phyloP scores from a whole-genome alignment of 2,113 vertebrate genomes.

The Atrichornis clamosus region DNA sequence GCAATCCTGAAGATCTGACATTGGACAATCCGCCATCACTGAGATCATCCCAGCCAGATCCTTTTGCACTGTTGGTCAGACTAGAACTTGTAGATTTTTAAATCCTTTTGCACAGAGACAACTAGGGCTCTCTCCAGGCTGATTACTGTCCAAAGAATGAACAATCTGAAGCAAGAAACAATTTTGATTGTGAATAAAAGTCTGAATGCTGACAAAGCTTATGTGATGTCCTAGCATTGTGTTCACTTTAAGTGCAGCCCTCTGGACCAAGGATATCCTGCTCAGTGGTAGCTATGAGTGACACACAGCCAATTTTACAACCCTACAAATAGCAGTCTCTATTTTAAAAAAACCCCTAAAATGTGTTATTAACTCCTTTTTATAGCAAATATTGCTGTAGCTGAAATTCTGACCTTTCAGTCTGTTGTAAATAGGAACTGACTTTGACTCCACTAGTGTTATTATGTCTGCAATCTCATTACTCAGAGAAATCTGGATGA shows the following conservation, averaged over 20 bases:
- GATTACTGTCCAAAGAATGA: background rate
- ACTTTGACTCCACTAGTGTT: background rate
- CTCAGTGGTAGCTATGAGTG: background rate
- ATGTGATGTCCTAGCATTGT: background rate
- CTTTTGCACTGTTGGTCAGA: background rate
- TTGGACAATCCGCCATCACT: background rate
- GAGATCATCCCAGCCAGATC: background rate
- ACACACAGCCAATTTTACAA: background rate
- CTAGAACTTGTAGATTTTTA: background rate
- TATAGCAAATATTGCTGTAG: background rate
- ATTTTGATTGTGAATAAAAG: background rate
- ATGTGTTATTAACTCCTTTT: background rate
- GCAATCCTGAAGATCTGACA: background rate
- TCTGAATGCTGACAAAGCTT: background rate
- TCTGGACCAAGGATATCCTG: background rate
- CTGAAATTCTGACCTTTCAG: background rate
- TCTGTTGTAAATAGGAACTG: background rate
- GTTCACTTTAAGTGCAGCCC: background rate
- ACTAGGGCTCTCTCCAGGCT: background rate
- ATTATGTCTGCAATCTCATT: background rate
- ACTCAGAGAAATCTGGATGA: background rate
- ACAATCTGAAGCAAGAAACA: background rate
- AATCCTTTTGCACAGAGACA: background rate
- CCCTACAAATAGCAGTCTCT: background rate
- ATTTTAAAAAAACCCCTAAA: rapidly evolving